Evolutionary conservation across 1,140 invertebrate genomes (phyloP), one percentile per base, ranked within the genome.

Genomic region (Gryllus bimaculatus): DNA sequence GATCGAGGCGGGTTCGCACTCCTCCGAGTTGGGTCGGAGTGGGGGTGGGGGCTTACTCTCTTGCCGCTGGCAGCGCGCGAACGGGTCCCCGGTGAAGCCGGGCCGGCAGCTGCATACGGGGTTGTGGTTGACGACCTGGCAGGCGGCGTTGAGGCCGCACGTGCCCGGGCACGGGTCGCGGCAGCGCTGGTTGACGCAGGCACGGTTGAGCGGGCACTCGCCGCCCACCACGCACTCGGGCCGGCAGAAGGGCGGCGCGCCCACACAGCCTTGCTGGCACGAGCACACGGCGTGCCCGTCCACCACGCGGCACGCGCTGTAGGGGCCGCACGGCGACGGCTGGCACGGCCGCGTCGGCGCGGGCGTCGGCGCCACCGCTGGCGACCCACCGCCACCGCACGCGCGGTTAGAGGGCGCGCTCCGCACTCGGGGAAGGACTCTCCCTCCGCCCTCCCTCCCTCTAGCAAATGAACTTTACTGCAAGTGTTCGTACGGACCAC

Each of bases 91-190:
- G 78, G 78, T 79, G 73, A 82, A 84, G 6, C 91, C 92, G 15
- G 90, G 88, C 76, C 91, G 87, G 83, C 94, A 95, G 21, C 90
- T 90, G 81, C 94, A 95, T 81, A 93, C 90, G 1, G 93, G 92
- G 81, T 91, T 89, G 85, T 95, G 93, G 83, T 93, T 92, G 83
- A 92, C 90, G 0, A 85, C 83, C 74, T 81, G 82, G 80, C 87
- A 88, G 74, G 84, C 80, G 0, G 87, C 85, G 80, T 87, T 84
- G 12, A 78, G 48, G 13, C 86, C 87, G 82, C 87, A 88, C n/a
- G 84, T 81, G 26, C 83, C 82, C 1, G 82, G 75, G 80, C 85
- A 86, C 47, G 85, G 85, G 80, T 86, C 82, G 48, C 83, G 79
- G 81, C 86, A 87, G 76, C 81, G 83, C 73, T 85, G 83, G 39